Evolutionary conservation across 1,140 invertebrate species (phyloP).

Genomic region (Aphis gossypii): DNA sequence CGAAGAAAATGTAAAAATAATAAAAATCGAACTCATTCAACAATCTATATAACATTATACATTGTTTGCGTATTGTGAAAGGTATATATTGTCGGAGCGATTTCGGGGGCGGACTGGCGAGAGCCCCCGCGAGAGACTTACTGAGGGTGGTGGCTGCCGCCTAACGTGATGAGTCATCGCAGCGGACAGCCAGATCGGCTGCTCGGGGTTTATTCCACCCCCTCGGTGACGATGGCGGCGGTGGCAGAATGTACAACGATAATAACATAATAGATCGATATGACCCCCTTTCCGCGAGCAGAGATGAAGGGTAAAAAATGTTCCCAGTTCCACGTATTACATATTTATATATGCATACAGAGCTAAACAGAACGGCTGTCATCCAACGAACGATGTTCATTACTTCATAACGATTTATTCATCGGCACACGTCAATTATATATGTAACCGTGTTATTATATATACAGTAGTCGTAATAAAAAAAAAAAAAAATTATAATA

Average conservation of each 20-base stretch:
- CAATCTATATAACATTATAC: neutral
- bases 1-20: neutral
- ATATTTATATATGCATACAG: neutral
- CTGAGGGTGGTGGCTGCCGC: neutral
- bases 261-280: conserved; percentile 50
- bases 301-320: conserved; percentile 6
- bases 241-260: neutral
- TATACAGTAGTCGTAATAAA: neutral
- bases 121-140: neutral
- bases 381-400: conserved; percentile 4
- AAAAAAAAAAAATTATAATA: neutral
- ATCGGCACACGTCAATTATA: neutral
- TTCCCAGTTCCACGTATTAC: neutral
- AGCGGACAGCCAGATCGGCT: neutral
- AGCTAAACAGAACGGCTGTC: neutral
- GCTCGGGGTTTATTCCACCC: neutral
- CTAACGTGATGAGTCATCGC: conserved; percentile 31
- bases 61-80: neutral
- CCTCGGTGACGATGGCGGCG: too few species aligned
- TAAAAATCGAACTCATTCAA: neutral
- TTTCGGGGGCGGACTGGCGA: neutral
- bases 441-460: neutral
- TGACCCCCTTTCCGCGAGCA: neutral
- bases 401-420: conserved; percentile 2
- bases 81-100: neutral